These are phyloP conservation scores for Tenthredo distinguenda DNA, from an alignment of 2,888 invertebrate species.

Conservation along the genomic window DNA sequence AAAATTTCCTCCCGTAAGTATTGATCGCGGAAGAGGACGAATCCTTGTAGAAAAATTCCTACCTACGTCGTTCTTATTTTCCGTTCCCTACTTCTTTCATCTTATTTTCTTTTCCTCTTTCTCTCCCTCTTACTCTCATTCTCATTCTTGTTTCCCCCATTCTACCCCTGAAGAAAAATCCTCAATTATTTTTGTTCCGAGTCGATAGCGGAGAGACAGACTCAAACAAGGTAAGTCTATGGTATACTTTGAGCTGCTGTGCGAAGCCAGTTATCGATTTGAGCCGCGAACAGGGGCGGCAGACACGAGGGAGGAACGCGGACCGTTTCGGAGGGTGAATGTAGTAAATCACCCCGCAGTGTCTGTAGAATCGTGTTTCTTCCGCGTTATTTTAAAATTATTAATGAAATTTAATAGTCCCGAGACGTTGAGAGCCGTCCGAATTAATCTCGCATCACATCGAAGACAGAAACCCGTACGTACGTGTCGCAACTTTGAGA, in stretches of 20 bases:
- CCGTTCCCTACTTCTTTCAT: neutral
- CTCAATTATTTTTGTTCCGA: neutral
- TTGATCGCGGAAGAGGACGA: neutral
- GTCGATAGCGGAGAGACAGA: constrained; percentile 25
- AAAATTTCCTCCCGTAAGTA: neutral
- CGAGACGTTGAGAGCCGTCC: neutral
- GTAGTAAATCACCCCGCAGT: neutral
- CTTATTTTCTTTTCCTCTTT: neutral
- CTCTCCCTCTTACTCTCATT: neutral
- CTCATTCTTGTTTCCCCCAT: neutral
- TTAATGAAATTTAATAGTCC: neutral
- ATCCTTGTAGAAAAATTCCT: neutral
- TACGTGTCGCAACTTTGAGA: neutral
- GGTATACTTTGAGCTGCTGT: constrained; percentile 36
- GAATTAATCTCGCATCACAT: neutral
- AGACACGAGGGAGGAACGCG: neutral
- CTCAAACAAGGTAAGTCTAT: constrained; percentile 28
- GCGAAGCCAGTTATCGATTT: constrained; percentile 50
- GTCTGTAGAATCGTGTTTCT: neutral
- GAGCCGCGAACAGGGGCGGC: constrained; percentile 31
- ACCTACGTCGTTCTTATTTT: neutral
- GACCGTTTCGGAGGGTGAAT: neutral
- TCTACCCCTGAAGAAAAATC: neutral
- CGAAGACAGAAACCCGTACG: neutral
- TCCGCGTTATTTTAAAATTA: neutral